Percentiles rank a stretch among this genome's conserved stretches.
phyloP scores from a whole-genome alignment of 1,140 invertebrate genomes.

The Platorchestia sp. region DNA sequence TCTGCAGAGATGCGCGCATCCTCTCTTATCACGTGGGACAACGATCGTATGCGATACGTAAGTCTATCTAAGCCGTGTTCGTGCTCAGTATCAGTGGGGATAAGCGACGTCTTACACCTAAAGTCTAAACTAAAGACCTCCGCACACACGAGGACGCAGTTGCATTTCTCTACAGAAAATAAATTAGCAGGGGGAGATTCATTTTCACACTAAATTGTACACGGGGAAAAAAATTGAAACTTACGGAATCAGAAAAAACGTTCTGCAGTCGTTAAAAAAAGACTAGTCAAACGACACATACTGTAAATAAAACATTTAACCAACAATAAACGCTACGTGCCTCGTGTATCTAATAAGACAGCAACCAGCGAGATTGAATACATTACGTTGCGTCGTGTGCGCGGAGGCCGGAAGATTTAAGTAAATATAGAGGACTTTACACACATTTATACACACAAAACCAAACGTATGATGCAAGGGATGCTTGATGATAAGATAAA shows the following conservation, averaged over 20 bases:
- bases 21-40: neutral
- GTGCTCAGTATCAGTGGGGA: neutral
- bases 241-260: neutral
- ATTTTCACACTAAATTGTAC: neutral
- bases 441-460: conserved; percentile 50
- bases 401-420: conserved; percentile 14
- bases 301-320: neutral
- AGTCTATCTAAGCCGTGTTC: neutral
- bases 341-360: neutral
- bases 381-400: neutral
- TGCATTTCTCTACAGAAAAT: neutral
- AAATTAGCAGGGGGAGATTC: neutral
- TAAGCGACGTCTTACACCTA: neutral
- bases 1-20: neutral
- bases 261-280: neutral
- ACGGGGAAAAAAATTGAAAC: neutral
- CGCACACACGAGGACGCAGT: neutral
- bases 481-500: neutral
- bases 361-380: neutral
- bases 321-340: neutral
- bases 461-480: conserved; percentile 15
- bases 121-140: neutral
- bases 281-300: neutral
- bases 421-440: conserved; percentile 54
- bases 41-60: neutral